These are phyloP conservation scores for Poecilia picta DNA, from an alignment of 2,797 vertebrate genomes.

Conservation along the genomic window DNA sequence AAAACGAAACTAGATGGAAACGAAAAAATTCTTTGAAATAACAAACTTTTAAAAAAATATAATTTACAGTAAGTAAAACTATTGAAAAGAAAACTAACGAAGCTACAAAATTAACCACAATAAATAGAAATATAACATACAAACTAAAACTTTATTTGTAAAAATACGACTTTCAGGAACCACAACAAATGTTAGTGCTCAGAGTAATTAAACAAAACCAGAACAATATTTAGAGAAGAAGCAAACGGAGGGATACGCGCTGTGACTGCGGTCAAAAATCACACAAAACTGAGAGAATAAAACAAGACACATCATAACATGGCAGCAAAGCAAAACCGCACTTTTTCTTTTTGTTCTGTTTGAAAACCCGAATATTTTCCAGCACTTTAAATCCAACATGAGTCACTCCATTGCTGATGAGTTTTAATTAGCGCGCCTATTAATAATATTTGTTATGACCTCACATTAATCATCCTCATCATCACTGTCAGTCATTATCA, in stretches of 20 bases:
- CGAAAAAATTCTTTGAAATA: background rate
- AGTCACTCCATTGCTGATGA: background rate
- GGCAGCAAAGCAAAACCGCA: background rate
- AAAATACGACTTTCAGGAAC: background rate
- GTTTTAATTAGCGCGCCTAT: conserved; percentile 18
- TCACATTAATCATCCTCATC: conserved; percentile 25
- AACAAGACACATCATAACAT: background rate
- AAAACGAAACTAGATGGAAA: background rate
- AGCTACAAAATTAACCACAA: background rate
- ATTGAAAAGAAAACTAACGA: background rate
- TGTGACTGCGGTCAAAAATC: background rate
- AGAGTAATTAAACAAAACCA: background rate
- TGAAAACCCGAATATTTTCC: background rate
- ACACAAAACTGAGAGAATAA: background rate
- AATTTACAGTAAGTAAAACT: background rate
- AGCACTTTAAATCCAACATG: background rate
- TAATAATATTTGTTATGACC: conserved; percentile 12
- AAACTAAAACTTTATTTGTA: background rate
- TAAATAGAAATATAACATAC: background rate
- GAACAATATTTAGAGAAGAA: background rate
- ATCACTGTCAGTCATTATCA: conserved; percentile 34
- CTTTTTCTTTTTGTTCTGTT: background rate
- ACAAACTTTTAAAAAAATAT: background rate
- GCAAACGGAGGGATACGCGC: background rate
- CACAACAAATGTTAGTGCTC: background rate